These are phyloP conservation scores for Copsychus sechellarum DNA, from an alignment of 2,113 vertebrate species.

Conservation along the genomic window DNA sequence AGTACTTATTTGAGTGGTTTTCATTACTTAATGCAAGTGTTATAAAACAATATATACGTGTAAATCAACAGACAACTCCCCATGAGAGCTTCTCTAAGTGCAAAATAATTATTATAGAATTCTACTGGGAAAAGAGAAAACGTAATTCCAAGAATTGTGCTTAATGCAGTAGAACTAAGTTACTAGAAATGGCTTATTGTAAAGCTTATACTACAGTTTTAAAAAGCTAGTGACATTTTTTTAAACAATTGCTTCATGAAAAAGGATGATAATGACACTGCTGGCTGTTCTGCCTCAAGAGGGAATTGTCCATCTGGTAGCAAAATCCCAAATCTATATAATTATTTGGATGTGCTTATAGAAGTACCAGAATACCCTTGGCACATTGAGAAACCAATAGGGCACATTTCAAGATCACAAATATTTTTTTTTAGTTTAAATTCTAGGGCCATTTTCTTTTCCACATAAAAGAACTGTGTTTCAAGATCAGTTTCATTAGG, in stretches of 20 bases:
- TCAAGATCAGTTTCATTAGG: conserved; percentile 28
- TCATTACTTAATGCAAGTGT: not conserved
- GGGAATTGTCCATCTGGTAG: not conserved
- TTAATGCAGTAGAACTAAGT: not conserved
- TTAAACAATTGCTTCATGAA: not conserved
- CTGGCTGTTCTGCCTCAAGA: not conserved
- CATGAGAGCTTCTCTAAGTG: not conserved
- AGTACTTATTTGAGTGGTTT: not conserved
- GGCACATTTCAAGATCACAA: not conserved
- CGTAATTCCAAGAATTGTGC: not conserved
- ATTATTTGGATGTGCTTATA: not conserved
- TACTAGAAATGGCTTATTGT: not conserved
- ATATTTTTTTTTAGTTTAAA: not conserved
- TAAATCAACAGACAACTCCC: not conserved
- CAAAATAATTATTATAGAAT: not conserved
- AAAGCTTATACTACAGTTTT: not conserved
- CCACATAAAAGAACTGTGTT: conserved; percentile 25
- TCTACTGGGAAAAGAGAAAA: not conserved
- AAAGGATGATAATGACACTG: not conserved
- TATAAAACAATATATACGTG: not conserved
- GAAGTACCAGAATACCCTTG: not conserved
- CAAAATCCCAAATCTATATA: not conserved
- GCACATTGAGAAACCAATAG: not conserved
- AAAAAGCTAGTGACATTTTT: not conserved
- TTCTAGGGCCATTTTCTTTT: not conserved